phyloP scores from a whole-genome alignment of 2,113 vertebrate species.

The Origma solitaria region DNA sequence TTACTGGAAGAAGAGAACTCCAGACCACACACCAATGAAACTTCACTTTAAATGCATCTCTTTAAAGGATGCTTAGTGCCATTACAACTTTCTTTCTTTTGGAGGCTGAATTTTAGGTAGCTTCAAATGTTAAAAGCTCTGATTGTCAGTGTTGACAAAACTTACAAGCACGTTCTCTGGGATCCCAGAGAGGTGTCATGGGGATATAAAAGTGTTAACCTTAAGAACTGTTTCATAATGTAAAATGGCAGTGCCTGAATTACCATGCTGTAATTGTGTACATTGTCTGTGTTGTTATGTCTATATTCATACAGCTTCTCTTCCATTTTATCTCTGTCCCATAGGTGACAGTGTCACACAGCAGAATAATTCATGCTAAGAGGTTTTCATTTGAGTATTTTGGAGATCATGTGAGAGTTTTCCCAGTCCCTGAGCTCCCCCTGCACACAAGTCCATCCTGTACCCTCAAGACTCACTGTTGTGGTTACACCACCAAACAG shows the following conservation, averaged over 20 bases:
- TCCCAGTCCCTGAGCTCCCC: background rate
- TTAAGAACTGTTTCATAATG: conserved; percentile 26
- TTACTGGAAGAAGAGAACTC: conserved; percentile 87
- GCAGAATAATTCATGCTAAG: background rate
- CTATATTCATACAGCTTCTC: background rate
- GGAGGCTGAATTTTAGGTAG: background rate
- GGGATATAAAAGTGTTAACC: conserved; percentile 44
- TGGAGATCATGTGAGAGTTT: background rate
- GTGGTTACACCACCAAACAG: background rate
- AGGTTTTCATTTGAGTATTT: background rate
- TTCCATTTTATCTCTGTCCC: background rate
- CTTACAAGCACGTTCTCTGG: background rate
- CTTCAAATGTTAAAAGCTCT: background rate
- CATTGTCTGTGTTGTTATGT: conserved; percentile 1
- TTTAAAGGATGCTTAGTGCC: background rate
- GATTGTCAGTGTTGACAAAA: background rate
- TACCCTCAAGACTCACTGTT: background rate
- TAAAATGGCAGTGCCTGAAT: conserved; percentile 58
- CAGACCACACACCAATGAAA: conserved; percentile 85
- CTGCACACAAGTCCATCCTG: background rate
- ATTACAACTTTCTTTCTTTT: background rate
- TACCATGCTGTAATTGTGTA: background rate
- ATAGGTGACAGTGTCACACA: background rate
- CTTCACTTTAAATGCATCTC: conserved; percentile 76
- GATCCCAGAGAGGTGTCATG: conserved; percentile 3